Conservation (phyloP, 2,113 vertebrate genomes). For the Dasypus novemcinctus region DNA sequence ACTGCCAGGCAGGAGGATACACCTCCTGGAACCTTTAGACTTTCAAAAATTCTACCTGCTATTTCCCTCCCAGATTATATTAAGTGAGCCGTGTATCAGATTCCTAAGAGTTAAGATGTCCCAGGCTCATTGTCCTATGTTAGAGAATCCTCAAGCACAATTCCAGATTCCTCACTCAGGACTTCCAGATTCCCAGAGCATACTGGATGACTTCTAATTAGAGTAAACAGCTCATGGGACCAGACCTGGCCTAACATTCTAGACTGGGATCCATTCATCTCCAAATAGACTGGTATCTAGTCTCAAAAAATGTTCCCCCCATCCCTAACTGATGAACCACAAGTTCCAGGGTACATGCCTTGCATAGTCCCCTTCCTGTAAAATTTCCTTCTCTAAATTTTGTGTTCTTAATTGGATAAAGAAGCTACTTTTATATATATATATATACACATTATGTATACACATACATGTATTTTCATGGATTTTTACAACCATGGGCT, state of each 20-base stretch:
- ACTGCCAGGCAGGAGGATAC: background rate
- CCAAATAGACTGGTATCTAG: background rate
- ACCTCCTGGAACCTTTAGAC: slow-evolving; percentile 50
- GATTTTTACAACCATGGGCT: background rate
- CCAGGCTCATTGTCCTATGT: background rate
- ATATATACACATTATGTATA: background rate
- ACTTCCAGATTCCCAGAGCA: background rate
- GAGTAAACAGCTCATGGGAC: background rate
- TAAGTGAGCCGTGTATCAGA: background rate
- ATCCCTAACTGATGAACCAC: background rate
- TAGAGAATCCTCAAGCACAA: background rate
- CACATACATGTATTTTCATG: too few relatives aligned
- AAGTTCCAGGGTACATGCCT: background rate
- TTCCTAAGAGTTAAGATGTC: slow-evolving; percentile 11
- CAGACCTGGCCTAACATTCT: background rate
- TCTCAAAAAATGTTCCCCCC: background rate
- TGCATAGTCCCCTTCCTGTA: background rate
- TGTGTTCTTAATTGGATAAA: background rate
- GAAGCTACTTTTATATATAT: background rate
- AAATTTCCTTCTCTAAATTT: slow-evolving; percentile 18
- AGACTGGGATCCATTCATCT: background rate
- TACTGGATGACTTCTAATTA: background rate
- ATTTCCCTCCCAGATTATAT: background rate
- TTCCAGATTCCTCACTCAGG: background rate
- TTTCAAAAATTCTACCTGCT: background rate